phyloP scores from a whole-genome alignment of 1,140 invertebrate genomes.

The Meloidogyne exigua region DNA sequence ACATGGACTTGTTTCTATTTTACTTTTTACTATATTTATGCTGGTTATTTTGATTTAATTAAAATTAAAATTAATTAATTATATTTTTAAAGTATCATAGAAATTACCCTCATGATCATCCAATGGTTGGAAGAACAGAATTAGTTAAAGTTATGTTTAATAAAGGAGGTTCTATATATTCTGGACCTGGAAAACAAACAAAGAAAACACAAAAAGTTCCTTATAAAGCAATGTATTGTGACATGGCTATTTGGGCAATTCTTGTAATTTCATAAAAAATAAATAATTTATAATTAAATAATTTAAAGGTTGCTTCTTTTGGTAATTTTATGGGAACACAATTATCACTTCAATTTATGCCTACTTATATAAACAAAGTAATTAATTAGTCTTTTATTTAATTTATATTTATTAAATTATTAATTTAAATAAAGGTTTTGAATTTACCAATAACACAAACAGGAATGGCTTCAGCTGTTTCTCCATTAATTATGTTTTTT shows the following conservation, averaged over 20 bases:
- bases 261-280: too few relatives aligned
- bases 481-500: constrained; percentile 57
- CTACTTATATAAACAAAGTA: constrained; percentile 50
- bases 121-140: constrained; percentile 44
- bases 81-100: constrained; percentile 42
- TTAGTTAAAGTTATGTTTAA: constrained; percentile 49
- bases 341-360: constrained; percentile 51
- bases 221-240: constrained; percentile 46
- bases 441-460: constrained; percentile 55
- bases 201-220: constrained; percentile 53
- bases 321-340: constrained; percentile 55
- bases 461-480: constrained; percentile 56
- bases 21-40: constrained; percentile 53
- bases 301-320: constrained; percentile 42
- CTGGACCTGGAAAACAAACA: constrained; percentile 40
- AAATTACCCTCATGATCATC: constrained; percentile 49
- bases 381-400: neutral
- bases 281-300: too few relatives aligned
- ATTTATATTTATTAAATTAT: neutral
- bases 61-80: neutral
- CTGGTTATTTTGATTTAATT: constrained; percentile 21
- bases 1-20: constrained; percentile 50
- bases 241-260: constrained; percentile 52
- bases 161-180: constrained; percentile 50
- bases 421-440: constrained; percentile 32